Conservation (phyloP, 2,797 vertebrate species). For the Pterois miles region DNA sequence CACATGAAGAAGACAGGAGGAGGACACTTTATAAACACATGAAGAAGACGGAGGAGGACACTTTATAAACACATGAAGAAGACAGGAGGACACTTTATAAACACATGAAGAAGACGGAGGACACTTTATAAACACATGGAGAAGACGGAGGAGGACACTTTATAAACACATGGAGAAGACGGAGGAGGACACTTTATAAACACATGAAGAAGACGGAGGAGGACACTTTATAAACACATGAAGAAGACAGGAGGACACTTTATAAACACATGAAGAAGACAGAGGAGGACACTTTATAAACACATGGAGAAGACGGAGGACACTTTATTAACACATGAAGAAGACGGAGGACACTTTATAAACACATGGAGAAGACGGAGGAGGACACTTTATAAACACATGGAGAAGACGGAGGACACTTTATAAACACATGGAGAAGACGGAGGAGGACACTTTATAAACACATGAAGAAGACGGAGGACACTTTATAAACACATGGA, state of each 20-base stretch:
- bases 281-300: not conserved
- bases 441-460: not conserved
- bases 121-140: no score
- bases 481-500: not conserved
- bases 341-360: no score
- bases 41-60: not conserved
- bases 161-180: not conserved
- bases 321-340: not conserved
- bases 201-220: no score
- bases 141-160: not conserved
- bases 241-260: no score
- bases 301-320: no score
- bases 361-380: no score
- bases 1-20: no score
- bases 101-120: not conserved
- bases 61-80: not conserved
- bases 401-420: not conserved
- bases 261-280: no score
- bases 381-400: not conserved
- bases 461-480: no score
- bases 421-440: not conserved
- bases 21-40: no score
- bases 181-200: no score
- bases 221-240: no score
- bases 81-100: not conserved